Evolutionary conservation across 2,113 vertebrate genomes (phyloP), one percentile per base, ranked within the genome.

Genomic region (Apus apus): DNA sequence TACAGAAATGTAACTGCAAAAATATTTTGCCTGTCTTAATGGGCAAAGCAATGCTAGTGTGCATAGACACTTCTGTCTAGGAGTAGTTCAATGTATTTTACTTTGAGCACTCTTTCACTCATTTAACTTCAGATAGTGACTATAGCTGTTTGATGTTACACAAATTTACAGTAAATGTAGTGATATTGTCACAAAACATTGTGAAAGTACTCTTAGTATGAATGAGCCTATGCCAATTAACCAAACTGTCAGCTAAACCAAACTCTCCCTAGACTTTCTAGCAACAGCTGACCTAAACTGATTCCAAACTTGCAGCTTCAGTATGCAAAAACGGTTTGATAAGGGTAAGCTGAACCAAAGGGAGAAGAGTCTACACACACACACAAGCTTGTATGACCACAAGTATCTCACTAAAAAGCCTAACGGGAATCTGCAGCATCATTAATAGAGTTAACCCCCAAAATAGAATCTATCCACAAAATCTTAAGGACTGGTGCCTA

Each of bases 141-240:
- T 75, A 71, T 3, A 60, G 73, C 16, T 70, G 57, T 50, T 22
- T 12, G 23, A 50, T 50, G 23, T 50, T 50, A 50, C 21, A 50
- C 21, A 50, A 22, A 23, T 50, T 50, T 50, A 50, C 22, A 12
- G 50, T 23, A 50, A 50, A 86, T 86, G 81, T 67, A 87, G n/a
- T 64, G 89, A 77, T 34, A 81, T 32, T 48, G 60, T 38, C 86
- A 86, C 65, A 78, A 90, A 92, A 71, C 73, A 71, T 34, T 40
- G 26, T 73, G 36, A 62, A 85, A 81, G 79, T 65, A 50, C 50
- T 62, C 19, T 53, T 34, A 80, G 22, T 46, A 61, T 56, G 43
- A 93, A 95, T 74, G 46, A 92, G 12, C 11, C 45, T 70, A 54
- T 83, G 64, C 10, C 62, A 86, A 85, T 90, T 79, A 94, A 75